Evolutionary conservation across 2,888 invertebrate species (phyloP), one percentile per base, ranked within the genome.

Genomic region (Sisyra terminalis): DNA sequence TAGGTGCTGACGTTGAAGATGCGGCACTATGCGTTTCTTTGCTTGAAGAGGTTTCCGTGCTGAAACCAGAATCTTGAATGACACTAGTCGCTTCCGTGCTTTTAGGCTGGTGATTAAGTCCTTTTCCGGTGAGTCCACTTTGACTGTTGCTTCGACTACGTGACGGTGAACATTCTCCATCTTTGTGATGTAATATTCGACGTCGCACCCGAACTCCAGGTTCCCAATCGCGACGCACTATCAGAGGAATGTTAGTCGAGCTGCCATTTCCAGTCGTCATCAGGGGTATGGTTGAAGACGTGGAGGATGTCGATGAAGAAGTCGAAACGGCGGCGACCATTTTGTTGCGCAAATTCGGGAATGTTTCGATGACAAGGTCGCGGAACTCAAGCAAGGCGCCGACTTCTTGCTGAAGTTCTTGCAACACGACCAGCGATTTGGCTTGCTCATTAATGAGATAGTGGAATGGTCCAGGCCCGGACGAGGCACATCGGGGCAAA

Each of bases 381-480:
- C 88, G 82, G 66, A 88, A 88, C 71, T 88, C 86, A 66, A 88
- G 75, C 55, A 88, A 67, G 55, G 86, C 86, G 51, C 87, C 86
- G 69, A 88, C 88, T 71, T 88, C 88, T 80, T 87, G 83, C 76
- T 88, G 88, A 64, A 88, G 74, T 70, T 88, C 88, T 72, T 88
- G 87, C 61, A 88, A 70, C 49, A 79, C 82, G 55, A 81, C 78
- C 64, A 83, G 67, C 52, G 87, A 88, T 67, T 87, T 88, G 60
- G 87, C 85, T 71, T 87, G 86, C 67, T 87, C 87, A 68, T 75
- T 83, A 65, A 82, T 78, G 67, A 84, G 76, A 63, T 79, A 79
- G 63, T 85, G 83, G 63, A 83, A 81, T 49, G 80, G 81, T 57
- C 76, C 78, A 53, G 77, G 73, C 55, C 70, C 67, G 51, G 71